These are phyloP conservation scores for Rotaria macrura DNA, from an alignment of 2,888 invertebrate species.

Conservation along the genomic window DNA sequence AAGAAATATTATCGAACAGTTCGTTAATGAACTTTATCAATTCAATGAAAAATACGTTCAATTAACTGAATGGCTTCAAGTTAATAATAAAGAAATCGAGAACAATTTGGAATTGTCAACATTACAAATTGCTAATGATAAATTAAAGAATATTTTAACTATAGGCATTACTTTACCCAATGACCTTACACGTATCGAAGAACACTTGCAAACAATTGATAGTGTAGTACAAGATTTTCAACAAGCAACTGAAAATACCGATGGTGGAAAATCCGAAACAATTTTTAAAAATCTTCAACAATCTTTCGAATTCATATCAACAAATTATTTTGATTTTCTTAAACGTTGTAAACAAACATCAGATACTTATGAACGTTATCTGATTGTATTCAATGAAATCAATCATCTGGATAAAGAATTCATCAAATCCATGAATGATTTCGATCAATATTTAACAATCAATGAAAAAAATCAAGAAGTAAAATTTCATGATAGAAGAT, in stretches of 20 bases:
- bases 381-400: background rate
- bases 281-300: background rate
- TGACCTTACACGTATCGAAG: background rate
- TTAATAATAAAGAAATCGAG: background rate
- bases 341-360: background rate
- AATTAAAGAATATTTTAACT: background rate
- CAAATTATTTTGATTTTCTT: background rate
- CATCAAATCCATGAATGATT: background rate
- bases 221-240: background rate
- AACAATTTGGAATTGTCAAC: background rate
- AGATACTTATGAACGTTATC: background rate
- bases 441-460: background rate
- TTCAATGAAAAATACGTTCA: background rate
- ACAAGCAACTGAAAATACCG: background rate
- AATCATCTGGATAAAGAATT: background rate
- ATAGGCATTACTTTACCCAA: background rate
- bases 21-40: background rate
- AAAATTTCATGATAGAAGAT: too few species aligned
- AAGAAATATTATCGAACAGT: background rate
- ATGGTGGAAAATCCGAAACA: background rate
- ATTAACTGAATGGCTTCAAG: background rate
- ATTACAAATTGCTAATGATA: background rate
- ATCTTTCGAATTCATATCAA: background rate
- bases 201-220: background rate
- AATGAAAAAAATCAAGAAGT: background rate